Evolutionary conservation across 2,797 vertebrate species (phyloP), one percentile per base, ranked within the genome.

Genomic region (Aselliscus stoliczkanus): DNA sequence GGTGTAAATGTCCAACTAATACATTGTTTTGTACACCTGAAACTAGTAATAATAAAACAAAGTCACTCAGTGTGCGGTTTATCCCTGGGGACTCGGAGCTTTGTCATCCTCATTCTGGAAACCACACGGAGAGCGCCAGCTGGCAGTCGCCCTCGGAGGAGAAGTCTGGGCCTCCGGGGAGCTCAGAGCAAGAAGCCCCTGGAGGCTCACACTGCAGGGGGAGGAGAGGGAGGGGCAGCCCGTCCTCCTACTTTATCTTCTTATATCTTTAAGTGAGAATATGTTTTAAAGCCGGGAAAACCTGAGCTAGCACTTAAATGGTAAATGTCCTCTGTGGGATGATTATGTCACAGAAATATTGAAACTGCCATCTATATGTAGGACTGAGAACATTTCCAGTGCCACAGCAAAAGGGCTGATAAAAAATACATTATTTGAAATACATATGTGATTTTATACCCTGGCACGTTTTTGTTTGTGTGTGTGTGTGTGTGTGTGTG

Each of bases 181-280:
- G 34, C 12, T 34, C 50, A 17, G 3, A 1, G 4, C 1, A 10
- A 21, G 50, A 65, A 15, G 20, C 25, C 8, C 42, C 3, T 1
- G 0, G 34, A 52, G n/a, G 34, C 2, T 18, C 27, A 54, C 2
- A 10, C 1, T 1, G 11, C 10, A 52, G 31, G 42, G 42, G 42
- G 42, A 5, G 25, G 39, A 54, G 21, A 17, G 27, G 1, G 25
- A 8, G 54, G 6, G 11, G 8, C 47, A 11, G 7, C 4, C 1
- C 0, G 10, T 50, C 4, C 5, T 58, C 31, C 15, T 15, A 37
- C 3, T 52, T 50, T 31, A 27, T 21, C 25, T 67, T 75, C 65
- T 23, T 13, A 0, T 7, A 25, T 15, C 31, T 69, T 75, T 70
- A 76, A 14, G 13, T 56, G 10, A 60, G 34, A n/a, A 65, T 39